These are phyloP conservation scores for Slavum lentiscoides DNA, from an alignment of 2,888 invertebrate genomes.

Conservation along the genomic window DNA sequence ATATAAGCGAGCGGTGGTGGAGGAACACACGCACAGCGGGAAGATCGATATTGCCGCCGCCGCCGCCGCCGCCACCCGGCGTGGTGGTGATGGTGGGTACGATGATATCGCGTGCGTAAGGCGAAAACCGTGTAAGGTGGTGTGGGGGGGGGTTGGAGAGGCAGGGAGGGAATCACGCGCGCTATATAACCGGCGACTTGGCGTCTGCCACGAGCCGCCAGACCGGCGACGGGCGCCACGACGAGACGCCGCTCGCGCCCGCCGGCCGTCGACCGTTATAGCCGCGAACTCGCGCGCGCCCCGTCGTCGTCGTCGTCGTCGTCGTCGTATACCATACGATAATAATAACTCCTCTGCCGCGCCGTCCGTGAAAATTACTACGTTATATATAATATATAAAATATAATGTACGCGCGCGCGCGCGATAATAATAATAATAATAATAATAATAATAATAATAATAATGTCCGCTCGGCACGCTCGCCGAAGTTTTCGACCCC, in stretches of 20 bases:
- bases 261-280: not conserved
- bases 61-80: not conserved
- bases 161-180: conserved; percentile 19
- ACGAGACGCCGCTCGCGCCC: conserved; percentile 25
- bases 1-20: too few species aligned
- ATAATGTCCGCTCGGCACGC: not conserved
- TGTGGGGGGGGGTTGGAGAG: too few species aligned
- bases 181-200: conserved; percentile 34
- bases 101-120: not conserved
- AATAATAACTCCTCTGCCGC: too few species aligned
- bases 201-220: conserved; percentile 49
- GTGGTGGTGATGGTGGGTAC: not conserved
- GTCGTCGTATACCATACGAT: too few species aligned
- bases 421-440: too few species aligned
- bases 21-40: not conserved
- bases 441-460: too few species aligned
- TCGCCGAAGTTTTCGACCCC: not conserved
- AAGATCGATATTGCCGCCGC: not conserved
- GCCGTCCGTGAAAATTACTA: conserved; percentile 12
- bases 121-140: too few species aligned
- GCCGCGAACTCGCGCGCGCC: not conserved
- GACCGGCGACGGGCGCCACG: conserved; percentile 49
- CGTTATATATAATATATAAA: not conserved
- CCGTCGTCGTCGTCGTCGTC: too few species aligned
- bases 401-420: too few species aligned